phyloP scores from a whole-genome alignment of 2,113 vertebrate species.

The Misgurnus anguillicaudatus region DNA sequence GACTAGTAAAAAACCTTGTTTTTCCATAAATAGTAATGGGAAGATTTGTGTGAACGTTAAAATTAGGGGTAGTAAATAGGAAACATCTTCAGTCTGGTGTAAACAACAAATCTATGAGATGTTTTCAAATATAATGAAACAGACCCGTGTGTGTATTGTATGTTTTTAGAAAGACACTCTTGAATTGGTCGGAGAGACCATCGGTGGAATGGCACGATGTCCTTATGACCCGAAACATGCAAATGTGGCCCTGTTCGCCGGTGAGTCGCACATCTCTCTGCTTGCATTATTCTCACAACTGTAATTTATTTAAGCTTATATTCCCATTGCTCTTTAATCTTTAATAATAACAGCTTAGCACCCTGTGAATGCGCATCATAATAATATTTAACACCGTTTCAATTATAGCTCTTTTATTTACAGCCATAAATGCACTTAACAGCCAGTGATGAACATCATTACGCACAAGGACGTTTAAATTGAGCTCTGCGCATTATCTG shows the following conservation, averaged over 20 bases:
- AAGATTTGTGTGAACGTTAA: background rate
- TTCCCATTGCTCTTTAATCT: background rate
- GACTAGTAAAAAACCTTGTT: too few species aligned
- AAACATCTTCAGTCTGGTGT: too few species aligned
- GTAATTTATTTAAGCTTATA: background rate
- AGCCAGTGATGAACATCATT: background rate
- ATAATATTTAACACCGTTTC: background rate
- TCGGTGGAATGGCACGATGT: slow-evolving; percentile 95
- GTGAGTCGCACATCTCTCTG: slow-evolving; percentile 62
- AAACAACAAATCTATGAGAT: background rate
- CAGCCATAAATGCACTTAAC: slow-evolving; percentile 7
- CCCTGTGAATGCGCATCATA: background rate
- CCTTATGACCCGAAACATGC: slow-evolving; percentile 96
- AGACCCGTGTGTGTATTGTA: slow-evolving; percentile 34
- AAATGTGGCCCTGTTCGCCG: slow-evolving; percentile 95
- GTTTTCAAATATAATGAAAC: too few species aligned
- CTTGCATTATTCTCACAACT: background rate
- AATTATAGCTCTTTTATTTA: slow-evolving; percentile 16
- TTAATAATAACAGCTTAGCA: background rate
- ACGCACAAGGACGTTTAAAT: background rate
- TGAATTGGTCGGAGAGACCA: slow-evolving; percentile 85
- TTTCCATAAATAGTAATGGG: too few species aligned
- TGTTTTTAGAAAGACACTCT: slow-evolving; percentile 85
- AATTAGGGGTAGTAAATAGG: too few species aligned
- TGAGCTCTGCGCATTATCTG: too few species aligned